Conservation (phyloP, 2,888 invertebrate genomes). For the Hyles lineata region DNA sequence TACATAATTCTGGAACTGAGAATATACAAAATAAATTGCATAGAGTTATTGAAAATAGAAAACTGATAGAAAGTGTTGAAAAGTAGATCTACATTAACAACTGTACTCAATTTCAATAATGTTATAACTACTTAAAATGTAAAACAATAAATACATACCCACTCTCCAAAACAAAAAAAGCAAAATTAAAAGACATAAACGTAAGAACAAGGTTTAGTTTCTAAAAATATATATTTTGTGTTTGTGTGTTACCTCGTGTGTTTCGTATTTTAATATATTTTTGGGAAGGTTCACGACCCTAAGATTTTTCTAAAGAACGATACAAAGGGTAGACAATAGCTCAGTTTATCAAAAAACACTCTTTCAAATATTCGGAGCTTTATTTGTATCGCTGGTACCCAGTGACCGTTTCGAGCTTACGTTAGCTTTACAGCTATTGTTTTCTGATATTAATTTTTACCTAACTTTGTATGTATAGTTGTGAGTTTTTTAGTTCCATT, state of each 20-base stretch:
- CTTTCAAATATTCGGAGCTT: conserved; percentile 46
- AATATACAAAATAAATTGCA: too few relatives aligned
- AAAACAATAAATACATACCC: too few relatives aligned
- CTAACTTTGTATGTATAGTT: conserved; percentile 21
- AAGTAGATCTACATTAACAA: too few relatives aligned
- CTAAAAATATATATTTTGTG: too few relatives aligned
- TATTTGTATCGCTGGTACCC: conserved; percentile 58
- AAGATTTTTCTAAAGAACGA: conserved; percentile 48
- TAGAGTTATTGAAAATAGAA: too few relatives aligned
- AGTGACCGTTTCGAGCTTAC: conserved; percentile 63
- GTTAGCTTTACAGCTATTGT: conserved; percentile 59
- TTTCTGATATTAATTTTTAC: conserved; percentile 56
- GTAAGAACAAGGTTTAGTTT: too few relatives aligned
- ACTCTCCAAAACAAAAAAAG: too few relatives aligned
- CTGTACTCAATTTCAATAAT: too few relatives aligned
- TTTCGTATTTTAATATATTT: not conserved
- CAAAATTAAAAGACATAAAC: too few relatives aligned
- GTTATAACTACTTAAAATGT: too few relatives aligned
- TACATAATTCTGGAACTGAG: not conserved
- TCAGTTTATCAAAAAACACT: conserved; percentile 49
- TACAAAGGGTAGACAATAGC: conserved; percentile 40
- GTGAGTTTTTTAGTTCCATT: conserved; percentile 33
- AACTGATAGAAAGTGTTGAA: too few relatives aligned
- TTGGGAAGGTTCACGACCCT: conserved; percentile 28
- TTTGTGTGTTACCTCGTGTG: not conserved